Evolutionary conservation across 2,888 invertebrate species (phyloP), one percentile per base, ranked within the genome.

Genomic region (Cryptus viduatorius): DNA sequence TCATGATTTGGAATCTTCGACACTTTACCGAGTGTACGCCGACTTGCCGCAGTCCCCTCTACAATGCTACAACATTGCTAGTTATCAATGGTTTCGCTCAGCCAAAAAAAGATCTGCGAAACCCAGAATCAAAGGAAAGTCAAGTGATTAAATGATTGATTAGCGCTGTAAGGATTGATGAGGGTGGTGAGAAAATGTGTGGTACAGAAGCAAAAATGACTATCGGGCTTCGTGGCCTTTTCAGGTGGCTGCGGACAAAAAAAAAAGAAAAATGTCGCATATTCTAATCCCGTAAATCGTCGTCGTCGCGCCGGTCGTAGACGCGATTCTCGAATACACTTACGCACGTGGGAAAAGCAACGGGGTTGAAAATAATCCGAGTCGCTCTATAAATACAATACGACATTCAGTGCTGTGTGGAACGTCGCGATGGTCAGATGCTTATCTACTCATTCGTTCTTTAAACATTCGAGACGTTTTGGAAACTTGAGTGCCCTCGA

Each of bases 301-400:
- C 59, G 53, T 65, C 69, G 76, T 61, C 71, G 72, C 72, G 72
- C 67, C 61, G 65, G 78, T 79, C 72, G 64, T 80, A 69, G 56
- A 67, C 46, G 78, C 73, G 73, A 69, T 73, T 24, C 76, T 83
- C 76, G 75, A 50, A 80, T 83, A 84, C 83, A 85, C 65, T 79
- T 86, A 79, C 81, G 77, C 88, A 89, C 89, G 90, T 89, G 91
- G 89, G 90, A 91, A 92, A 90, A 89, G 90, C 89, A 89, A 87
- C 89, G 88, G 79, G 80, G 91, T 92, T 92, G 84, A 90, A 92
- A 92, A 92, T 92, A 92, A 92, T 92, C 89, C 88, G 83, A 89
- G 89, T 92, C 86, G 89, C 91, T 93, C 93, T 94, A 94, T 93
- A 93, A 94, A 94, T 94, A 94, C 93, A 93, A 93, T 92, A 90